Percentiles rank a stretch among this genome's conserved stretches.
Conservation (phyloP, 2,797 vertebrate genomes). For the Triplophysa yarkandensis region DNA sequence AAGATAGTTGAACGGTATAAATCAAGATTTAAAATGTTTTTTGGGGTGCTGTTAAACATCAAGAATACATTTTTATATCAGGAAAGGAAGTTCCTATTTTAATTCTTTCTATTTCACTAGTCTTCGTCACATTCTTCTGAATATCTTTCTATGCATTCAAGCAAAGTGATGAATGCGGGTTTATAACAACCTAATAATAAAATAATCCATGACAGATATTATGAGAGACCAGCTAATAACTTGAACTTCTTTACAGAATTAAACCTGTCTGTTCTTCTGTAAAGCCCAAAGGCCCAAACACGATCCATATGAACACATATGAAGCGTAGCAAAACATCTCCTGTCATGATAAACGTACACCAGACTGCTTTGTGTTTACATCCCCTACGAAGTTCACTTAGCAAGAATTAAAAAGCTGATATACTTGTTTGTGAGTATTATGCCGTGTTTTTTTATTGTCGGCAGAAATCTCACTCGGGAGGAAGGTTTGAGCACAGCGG, state of each 20-base stretch:
- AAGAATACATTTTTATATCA: no score
- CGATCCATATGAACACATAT: slow-evolving; percentile 9
- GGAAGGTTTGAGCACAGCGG: slow-evolving; percentile 42
- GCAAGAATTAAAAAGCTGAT: slow-evolving; percentile 34
- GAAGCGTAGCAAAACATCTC: slow-evolving; percentile 18
- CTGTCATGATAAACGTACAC: slow-evolving; percentile 14
- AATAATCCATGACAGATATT: no score
- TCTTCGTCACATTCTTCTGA: no score
- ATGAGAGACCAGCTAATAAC: not conserved
- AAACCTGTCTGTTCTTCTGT: not conserved
- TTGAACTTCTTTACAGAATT: not conserved
- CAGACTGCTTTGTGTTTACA: slow-evolving; percentile 28
- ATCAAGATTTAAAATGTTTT: no score
- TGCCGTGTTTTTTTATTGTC: slow-evolving; percentile 32
- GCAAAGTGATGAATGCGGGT: no score
- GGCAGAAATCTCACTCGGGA: slow-evolving; percentile 21
- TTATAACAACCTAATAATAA: no score
- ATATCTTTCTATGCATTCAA: no score
- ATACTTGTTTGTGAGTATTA: slow-evolving; percentile 41
- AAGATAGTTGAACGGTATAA: no score
- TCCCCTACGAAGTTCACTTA: slow-evolving; percentile 38
- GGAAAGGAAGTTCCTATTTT: no score
- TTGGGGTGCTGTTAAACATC: no score
- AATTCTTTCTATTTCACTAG: no score
- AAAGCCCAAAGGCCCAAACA: slow-evolving; percentile 23